Evolutionary conservation across 2,888 invertebrate species (phyloP).

Genomic region (Caenorhabditis becei): DNA sequence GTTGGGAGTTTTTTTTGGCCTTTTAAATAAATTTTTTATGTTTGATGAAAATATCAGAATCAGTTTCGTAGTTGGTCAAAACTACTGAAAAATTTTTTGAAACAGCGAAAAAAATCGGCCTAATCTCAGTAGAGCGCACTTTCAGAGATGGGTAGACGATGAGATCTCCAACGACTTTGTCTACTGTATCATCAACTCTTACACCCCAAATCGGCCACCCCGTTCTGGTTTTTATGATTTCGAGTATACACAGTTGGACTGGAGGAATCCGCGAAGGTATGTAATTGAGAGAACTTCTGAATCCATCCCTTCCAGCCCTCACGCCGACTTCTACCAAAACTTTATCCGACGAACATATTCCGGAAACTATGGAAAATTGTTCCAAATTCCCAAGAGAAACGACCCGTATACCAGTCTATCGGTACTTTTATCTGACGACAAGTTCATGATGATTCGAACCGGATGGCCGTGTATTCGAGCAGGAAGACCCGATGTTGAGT

Average conservation of each 20-base stretch:
- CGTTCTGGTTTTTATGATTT: not conserved
- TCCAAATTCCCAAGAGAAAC: slow-evolving; percentile 14
- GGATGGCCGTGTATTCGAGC: slow-evolving; percentile 13
- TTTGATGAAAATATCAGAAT: too few species aligned
- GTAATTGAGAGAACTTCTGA: not conserved
- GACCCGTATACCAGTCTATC: slow-evolving; percentile 11
- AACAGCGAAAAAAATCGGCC: too few species aligned
- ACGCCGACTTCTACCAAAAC: not conserved
- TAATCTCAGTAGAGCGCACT: too few species aligned
- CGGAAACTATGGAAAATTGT: not conserved
- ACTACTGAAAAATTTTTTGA: too few species aligned
- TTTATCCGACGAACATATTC: not conserved
- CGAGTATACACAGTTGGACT: not conserved
- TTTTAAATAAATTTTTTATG: too few species aligned
- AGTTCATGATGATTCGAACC: slow-evolving; percentile 1
- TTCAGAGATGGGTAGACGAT: slow-evolving; percentile 18
- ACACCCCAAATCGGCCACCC: not conserved
- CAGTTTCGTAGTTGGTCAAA: too few species aligned
- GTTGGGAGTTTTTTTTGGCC: too few species aligned
- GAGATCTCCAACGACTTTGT: not conserved
- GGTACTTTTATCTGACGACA: not conserved
- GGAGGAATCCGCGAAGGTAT: not conserved
- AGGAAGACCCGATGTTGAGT: slow-evolving; percentile 3
- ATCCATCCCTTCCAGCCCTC: not conserved
- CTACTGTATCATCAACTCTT: not conserved